Percentiles rank a stretch among this genome's conserved stretches.
These are phyloP conservation scores for Sapajus apella DNA, from an alignment of 2,113 vertebrate genomes.

Conservation along the genomic window DNA sequence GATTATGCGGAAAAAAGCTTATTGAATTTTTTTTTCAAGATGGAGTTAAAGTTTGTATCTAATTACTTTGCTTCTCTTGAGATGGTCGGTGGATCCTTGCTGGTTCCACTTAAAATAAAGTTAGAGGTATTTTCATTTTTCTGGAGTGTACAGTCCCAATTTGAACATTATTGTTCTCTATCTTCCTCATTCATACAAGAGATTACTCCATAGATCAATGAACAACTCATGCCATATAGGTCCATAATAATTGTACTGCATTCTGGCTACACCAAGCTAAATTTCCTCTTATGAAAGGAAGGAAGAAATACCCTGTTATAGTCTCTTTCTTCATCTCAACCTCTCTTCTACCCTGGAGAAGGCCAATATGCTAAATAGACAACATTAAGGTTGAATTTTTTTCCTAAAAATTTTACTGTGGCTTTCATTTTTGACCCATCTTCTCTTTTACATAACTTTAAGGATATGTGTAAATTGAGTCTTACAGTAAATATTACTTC, in stretches of 20 bases:
- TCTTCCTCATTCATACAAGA: background rate
- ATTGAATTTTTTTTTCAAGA: background rate
- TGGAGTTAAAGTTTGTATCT: background rate
- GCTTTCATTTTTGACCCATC: background rate
- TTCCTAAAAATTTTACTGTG: background rate
- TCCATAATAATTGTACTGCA: background rate
- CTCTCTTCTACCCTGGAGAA: background rate
- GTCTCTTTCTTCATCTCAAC: background rate
- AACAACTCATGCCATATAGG: background rate
- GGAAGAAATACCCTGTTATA: background rate
- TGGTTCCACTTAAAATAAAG: background rate
- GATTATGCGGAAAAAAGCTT: background rate
- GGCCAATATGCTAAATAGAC: background rate
- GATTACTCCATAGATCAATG: background rate
- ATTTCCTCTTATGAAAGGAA: background rate
- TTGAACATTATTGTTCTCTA: background rate
- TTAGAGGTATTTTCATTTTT: background rate
- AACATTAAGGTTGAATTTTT: background rate
- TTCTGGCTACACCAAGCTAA: background rate
- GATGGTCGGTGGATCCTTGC: background rate
- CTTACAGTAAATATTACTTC: background rate
- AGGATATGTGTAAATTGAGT: background rate
- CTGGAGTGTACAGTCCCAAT: background rate
- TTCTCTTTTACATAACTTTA: background rate
- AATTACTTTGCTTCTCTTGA: background rate